Conservation (phyloP, 2,797 vertebrate genomes). For the Labroides dimidiatus region DNA sequence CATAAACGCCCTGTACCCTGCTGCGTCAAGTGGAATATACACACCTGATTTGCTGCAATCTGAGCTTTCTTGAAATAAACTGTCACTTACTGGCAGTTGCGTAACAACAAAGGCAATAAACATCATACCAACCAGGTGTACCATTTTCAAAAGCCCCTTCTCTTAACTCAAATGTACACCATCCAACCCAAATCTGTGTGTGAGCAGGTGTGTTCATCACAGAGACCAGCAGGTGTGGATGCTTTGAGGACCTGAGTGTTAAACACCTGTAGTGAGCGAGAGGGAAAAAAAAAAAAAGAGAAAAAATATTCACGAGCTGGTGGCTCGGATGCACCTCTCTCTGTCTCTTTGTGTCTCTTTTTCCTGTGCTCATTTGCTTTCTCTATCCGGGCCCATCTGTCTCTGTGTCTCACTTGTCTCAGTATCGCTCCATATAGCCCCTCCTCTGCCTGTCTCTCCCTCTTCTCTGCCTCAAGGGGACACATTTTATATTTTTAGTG, state of each 20-base stretch:
- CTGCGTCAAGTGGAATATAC: slow-evolving; percentile 23
- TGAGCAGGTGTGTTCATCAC: slow-evolving; percentile 12
- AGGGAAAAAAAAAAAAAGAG: slow-evolving; percentile 4
- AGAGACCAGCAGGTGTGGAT: slow-evolving; percentile 43
- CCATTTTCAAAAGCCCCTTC: background rate
- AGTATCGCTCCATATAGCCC: slow-evolving; percentile 30
- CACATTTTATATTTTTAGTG: slow-evolving; percentile 73
- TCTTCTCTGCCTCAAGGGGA: slow-evolving; percentile 49
- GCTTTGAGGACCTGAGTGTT: slow-evolving; percentile 28
- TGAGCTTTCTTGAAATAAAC: slow-evolving; percentile 26
- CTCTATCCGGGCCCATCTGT: slow-evolving; percentile 61
- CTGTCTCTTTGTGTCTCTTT: slow-evolving; percentile 22
- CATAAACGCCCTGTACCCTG: slow-evolving; percentile 5
- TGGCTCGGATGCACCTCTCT: slow-evolving; percentile 23
- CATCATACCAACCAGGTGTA: slow-evolving; percentile 9
- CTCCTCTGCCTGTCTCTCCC: slow-evolving; percentile 33
- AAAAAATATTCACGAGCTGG: slow-evolving; percentile 10
- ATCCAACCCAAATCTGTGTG: background rate
- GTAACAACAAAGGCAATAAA: background rate
- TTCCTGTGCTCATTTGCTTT: slow-evolving; percentile 49
- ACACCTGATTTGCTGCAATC: slow-evolving; percentile 34
- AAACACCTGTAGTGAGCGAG: slow-evolving; percentile 46
- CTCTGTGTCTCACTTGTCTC: slow-evolving; percentile 46
- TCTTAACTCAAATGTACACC: background rate
- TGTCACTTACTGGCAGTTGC: background rate